Conservation (phyloP, 2,888 invertebrate genomes). For the Physocephala rufipes region DNA sequence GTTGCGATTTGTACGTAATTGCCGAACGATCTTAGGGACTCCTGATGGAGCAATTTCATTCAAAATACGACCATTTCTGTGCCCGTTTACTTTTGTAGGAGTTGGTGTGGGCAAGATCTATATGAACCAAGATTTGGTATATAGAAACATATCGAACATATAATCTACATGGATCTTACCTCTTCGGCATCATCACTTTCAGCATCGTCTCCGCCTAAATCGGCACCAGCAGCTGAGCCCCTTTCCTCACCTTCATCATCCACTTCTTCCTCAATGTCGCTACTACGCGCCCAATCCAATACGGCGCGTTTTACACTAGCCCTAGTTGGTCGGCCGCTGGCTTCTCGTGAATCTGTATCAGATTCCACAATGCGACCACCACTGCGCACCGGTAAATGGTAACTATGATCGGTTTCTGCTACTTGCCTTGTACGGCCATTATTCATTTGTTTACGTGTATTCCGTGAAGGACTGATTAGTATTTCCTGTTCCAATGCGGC, state of each 20-base stretch:
- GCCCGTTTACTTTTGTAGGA: constrained; percentile 54
- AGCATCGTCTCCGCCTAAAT: background rate
- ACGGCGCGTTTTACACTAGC: constrained; percentile 61
- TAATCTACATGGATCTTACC: too few relatives aligned
- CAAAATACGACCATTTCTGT: constrained; percentile 43
- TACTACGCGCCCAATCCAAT: constrained; percentile 61
- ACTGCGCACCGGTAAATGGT: constrained; percentile 60
- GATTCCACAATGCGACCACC: constrained; percentile 59
- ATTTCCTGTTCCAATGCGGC: constrained; percentile 44
- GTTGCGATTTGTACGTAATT: constrained; percentile 63
- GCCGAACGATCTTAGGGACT: constrained; percentile 52
- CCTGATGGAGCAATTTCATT: constrained; percentile 55
- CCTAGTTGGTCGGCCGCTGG: constrained; percentile 57
- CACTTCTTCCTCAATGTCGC: constrained; percentile 59
- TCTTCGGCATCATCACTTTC: constrained; percentile 53
- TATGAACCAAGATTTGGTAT: background rate
- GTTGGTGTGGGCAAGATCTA: constrained; percentile 59
- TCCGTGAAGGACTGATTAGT: constrained; percentile 55
- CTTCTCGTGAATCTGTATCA: constrained; percentile 59
- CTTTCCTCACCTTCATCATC: constrained; percentile 56
- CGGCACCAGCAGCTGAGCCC: constrained; percentile 36
- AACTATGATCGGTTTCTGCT: constrained; percentile 64
- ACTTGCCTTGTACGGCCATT: constrained; percentile 50
- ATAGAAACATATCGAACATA: background rate
- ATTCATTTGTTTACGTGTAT: constrained; percentile 53